Evolutionary conservation across 1,140 invertebrate genomes (phyloP).

Genomic region (Formica selysi): DNA sequence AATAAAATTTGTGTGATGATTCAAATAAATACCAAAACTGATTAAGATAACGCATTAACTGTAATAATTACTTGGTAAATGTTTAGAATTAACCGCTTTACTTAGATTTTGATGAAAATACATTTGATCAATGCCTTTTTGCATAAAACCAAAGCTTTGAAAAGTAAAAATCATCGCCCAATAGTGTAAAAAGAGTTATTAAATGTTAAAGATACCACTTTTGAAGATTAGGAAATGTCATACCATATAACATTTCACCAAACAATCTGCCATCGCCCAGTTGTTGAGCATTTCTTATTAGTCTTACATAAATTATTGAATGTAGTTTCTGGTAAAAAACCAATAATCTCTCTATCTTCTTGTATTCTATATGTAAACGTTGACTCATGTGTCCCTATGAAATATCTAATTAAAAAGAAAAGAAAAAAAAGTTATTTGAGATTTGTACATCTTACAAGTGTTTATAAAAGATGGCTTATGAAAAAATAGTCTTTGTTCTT

Average conservation of each 20-base stretch:
- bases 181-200: no score
- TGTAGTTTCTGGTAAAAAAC: slow-evolving; percentile 92
- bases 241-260: slow-evolving; percentile 71
- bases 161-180: no score
- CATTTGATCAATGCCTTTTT: no score
- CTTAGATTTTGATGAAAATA: no score
- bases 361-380: slow-evolving; percentile 98
- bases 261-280: slow-evolving; percentile 81
- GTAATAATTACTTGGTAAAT: no score
- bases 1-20: no score
- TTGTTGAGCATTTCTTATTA: slow-evolving; percentile 77
- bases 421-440: slow-evolving; percentile 50
- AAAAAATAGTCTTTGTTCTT: neutral
- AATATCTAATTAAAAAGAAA: slow-evolving; percentile 87
- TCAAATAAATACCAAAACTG: no score
- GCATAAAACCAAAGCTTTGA: no score
- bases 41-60: no score
- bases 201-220: no score
- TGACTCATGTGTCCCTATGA: slow-evolving; percentile 97
- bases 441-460: slow-evolving; percentile 6
- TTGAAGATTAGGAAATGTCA: no score
- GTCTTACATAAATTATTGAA: slow-evolving; percentile 95
- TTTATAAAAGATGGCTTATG: neutral
- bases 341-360: slow-evolving; percentile 98
- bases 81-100: no score